Evolutionary conservation across 2,888 invertebrate species (phyloP).

Genomic region (Cheilosia variabilis): DNA sequence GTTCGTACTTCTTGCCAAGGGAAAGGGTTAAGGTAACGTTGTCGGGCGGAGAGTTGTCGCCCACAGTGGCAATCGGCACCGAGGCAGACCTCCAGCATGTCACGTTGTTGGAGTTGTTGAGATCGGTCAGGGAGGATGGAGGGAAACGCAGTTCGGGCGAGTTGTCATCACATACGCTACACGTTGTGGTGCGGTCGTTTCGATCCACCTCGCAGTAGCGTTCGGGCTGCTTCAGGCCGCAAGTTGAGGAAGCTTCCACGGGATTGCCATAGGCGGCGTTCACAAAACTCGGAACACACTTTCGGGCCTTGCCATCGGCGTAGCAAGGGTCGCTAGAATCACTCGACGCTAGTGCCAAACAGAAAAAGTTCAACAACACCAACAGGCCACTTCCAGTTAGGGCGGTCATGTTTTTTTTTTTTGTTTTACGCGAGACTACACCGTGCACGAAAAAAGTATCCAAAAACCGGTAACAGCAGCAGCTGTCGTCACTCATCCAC

Average conservation of each 20-base stretch:
- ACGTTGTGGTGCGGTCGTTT: slow-evolving; percentile 83
- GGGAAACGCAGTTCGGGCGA: slow-evolving; percentile 91
- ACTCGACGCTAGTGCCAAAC: slow-evolving; percentile 83
- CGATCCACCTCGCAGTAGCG: slow-evolving; percentile 89
- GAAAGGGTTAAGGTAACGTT: slow-evolving; percentile 97
- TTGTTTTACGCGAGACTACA: neutral
- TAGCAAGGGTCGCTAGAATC: slow-evolving; percentile 93
- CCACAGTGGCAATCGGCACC: slow-evolving; percentile 87
- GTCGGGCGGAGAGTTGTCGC: slow-evolving; percentile 91
- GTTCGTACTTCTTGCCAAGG: slow-evolving; percentile 98
- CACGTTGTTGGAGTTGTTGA: slow-evolving; percentile 98
- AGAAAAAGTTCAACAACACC: slow-evolving; percentile 53
- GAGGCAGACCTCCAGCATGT: slow-evolving; percentile 99
- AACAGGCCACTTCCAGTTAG: slow-evolving; percentile 23
- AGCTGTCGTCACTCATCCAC: slow-evolving; percentile 54
- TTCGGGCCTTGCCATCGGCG: slow-evolving; percentile 93
- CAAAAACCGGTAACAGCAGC: slow-evolving; percentile 51
- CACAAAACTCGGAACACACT: slow-evolving; percentile 99
- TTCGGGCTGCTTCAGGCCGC: slow-evolving; percentile 91
- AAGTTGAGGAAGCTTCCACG: slow-evolving; percentile 94
- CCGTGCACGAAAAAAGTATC: slow-evolving; percentile 38
- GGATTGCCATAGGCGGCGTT: slow-evolving; percentile 98
- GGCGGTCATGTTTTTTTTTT: slow-evolving; percentile 22
- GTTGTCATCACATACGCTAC: slow-evolving; percentile 93
- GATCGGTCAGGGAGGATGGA: slow-evolving; percentile 94